Base-by-base conservation (phyloP, 2,888 invertebrate species). In the Latrodectus elegans region DNA sequence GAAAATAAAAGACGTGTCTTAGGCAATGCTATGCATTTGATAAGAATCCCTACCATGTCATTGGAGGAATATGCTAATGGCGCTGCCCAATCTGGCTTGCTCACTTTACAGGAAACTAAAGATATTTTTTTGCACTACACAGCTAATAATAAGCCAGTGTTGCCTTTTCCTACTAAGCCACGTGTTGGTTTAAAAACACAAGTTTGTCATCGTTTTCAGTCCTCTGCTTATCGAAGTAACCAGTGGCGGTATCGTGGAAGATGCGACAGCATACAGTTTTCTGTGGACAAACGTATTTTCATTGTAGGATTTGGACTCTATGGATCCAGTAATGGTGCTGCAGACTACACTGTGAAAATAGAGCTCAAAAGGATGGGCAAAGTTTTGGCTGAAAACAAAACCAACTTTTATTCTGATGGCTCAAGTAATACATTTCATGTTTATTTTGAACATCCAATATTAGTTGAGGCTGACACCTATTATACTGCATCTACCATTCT, bases 201-300 rank as follows among this genome's bases (percentile, higher is more conserved):
- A 95, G 96, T 97, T 79, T 98, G 98, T 91, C 98, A 97, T 93
- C 94, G 98, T 92, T 99, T 99, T 92, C 97, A 97, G 92, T 98
- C 98, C 12, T 97, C 97, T 91, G 98, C 98, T 8, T 98, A 98
- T 92, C 95, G 98, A 90, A 97, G 97, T 91, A 99, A 98, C 92
- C 98, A 99, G 92, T 99, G 99, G 98, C 95, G 98, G 82, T 99
- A 99, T 92, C 94, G 99, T 90, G 98, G 98, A 0, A 95, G 98
- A 80, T 98, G 98, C 92, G 99, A 99, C 92, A 97, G 97, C 85
- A 98, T 99, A 92, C 98, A 98, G 92, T 99, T 99, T 93, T 97
- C 96, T 90, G 98, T 98, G 1, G 98, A 99, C 92, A 95, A 97
- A 89, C 94, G 98, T 90, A 97, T 99, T 91, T 99, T 98, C 92